phyloP scores from a whole-genome alignment of 1,140 invertebrate species.

The Cydia pomonella region DNA sequence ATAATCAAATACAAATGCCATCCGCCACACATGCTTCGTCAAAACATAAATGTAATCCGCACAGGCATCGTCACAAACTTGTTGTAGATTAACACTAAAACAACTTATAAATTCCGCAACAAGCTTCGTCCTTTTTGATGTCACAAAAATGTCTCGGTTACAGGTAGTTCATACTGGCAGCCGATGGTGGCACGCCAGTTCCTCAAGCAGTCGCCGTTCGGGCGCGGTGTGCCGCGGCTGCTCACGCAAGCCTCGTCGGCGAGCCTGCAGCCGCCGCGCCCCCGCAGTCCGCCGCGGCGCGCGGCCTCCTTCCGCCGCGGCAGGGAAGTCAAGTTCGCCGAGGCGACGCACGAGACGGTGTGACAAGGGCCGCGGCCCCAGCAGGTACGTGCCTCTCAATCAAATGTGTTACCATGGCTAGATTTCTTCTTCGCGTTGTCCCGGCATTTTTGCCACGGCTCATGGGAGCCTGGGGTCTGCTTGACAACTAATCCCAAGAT shows the following conservation, averaged over 20 bases:
- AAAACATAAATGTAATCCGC: too few species aligned
- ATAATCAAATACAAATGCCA: too few species aligned
- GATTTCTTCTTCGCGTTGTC: too few species aligned
- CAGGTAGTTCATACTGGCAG: conserved; percentile 81
- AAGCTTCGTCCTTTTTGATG: too few species aligned
- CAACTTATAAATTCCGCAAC: too few species aligned
- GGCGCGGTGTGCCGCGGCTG: conserved; percentile 58
- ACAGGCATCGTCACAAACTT: too few species aligned
- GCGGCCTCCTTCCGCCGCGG: conserved; percentile 68
- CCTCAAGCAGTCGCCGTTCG: conserved; percentile 82
- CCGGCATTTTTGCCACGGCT: too few species aligned
- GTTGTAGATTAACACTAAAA: too few species aligned
- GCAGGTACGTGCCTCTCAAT: conserved; percentile 35
- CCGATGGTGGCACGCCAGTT: conserved; percentile 85
- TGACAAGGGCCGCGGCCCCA: conserved; percentile 75
- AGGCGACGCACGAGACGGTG: conserved; percentile 63
- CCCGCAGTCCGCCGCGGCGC: conserved; percentile 60
- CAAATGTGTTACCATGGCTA: not conserved
- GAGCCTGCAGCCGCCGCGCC: conserved; percentile 61
- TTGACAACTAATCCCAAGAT: too few species aligned
- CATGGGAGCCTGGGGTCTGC: too few species aligned
- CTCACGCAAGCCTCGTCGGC: conserved; percentile 70
- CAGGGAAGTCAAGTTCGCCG: conserved; percentile 82
- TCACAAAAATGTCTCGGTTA: conserved; percentile 17
- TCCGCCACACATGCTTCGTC: too few species aligned